phyloP scores from a whole-genome alignment of 2,113 vertebrate species.

The Chaetodon auriga region DNA sequence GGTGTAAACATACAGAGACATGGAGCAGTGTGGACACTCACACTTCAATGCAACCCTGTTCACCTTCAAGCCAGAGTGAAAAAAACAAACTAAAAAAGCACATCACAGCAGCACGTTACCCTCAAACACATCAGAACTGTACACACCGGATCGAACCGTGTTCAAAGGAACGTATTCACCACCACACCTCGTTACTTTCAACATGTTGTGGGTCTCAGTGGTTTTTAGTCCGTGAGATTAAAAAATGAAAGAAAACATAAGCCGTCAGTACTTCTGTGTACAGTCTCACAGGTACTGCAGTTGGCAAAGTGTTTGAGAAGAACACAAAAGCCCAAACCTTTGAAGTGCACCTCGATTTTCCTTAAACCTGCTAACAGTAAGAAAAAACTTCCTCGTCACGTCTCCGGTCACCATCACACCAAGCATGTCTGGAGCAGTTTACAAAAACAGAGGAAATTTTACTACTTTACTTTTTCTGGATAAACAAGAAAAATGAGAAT shows the following conservation, averaged over 20 bases:
- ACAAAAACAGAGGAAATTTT: neutral
- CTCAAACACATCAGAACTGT: constrained; percentile 24
- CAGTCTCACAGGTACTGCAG: neutral
- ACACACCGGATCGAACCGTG: neutral
- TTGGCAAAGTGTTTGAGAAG: neutral
- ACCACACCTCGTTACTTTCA: neutral
- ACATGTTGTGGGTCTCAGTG: neutral
- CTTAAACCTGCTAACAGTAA: neutral
- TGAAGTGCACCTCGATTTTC: neutral
- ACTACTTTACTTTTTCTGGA: neutral
- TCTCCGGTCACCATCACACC: neutral
- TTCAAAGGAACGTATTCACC: neutral
- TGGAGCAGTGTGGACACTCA: constrained; percentile 19
- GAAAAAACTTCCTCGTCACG: neutral
- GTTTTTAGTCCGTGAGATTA: constrained; percentile 14
- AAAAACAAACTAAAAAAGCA: constrained; percentile 16
- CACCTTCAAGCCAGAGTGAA: constrained; percentile 32
- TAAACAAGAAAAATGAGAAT: neutral
- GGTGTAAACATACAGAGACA: constrained; percentile 50
- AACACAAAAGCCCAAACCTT: neutral
- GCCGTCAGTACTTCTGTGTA: neutral
- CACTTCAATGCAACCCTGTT: constrained; percentile 44
- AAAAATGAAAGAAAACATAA: constrained; percentile 17
- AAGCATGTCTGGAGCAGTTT: neutral
- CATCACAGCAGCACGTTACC: constrained; percentile 51